Percentiles rank a stretch among this genome's conserved stretches.
phyloP scores from a whole-genome alignment of 2,113 vertebrate species.

The Trochalopteron elliotii region DNA sequence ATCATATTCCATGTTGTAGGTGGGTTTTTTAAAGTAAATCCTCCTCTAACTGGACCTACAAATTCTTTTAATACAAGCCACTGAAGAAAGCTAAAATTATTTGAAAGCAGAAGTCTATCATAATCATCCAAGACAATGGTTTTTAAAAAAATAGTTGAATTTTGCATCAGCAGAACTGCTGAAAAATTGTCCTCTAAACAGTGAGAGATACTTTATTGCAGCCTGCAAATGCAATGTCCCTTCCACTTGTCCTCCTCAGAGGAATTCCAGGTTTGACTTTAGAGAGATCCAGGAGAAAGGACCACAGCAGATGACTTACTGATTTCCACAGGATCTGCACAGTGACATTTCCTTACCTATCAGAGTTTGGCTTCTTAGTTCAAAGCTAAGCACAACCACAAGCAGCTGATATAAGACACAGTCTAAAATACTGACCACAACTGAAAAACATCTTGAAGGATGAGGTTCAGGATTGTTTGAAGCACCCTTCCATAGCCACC shows the following conservation, averaged over 20 bases:
- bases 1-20: neutral
- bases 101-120: neutral
- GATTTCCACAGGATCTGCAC: neutral
- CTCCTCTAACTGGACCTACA: neutral
- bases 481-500: neutral
- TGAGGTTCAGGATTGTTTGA: neutral
- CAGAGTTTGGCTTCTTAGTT: neutral
- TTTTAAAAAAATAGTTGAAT: neutral
- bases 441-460: neutral
- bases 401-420: neutral
- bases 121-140: neutral
- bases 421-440: neutral
- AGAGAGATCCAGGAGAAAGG: neutral
- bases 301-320: neutral
- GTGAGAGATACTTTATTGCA: neutral
- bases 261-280: neutral
- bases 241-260: neutral
- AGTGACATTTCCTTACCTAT: neutral
- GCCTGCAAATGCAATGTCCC: neutral
- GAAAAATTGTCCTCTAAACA: neutral
- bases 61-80: neutral
- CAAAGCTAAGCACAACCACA: neutral
- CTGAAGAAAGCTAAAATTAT: neutral
- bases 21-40: neutral
- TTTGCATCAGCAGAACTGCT: neutral